Base-by-base conservation (phyloP, 1,140 invertebrate genomes). In the Drosophila ercepeae region DNA sequence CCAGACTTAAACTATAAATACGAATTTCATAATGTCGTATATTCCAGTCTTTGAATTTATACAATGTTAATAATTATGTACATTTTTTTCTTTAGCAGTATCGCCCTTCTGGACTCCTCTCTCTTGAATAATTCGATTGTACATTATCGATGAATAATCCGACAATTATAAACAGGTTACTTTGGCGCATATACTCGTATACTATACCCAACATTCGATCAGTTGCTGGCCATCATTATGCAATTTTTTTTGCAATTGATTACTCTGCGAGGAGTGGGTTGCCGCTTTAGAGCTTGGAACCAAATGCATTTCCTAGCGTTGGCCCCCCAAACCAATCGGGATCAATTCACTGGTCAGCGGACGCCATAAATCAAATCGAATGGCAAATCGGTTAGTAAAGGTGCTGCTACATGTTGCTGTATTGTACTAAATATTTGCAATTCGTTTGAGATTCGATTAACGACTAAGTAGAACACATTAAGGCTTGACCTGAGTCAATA, bases 91-190 rank as follows among this genome's bases (percentile, higher is more conserved):
- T 23, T 9, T 9, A 27, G 18, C 29, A 44, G 36, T 14, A 14
- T 59, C 41, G 13, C 64, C 8, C 32, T 7, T 27, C 21, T 4
- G 25, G 14, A 39, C 13, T 45, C 18, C 14, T 25, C 36, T 69
- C 11, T 14, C 13, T 36, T 14, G 14, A 5, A 39, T 0, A 27
- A 36, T 60, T 64, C 13, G 42, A 61, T 48, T 64, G 41, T 23
- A 19, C 60, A 60, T 48, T 60, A 45, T n/a, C 32, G 55, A 71
- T 71, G 68, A 71, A 51, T 72, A 54, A 53, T 72, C 36, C 19
- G n/a, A 16, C 69, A 54, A 72, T 73, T 73, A 72, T 36, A 72
- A 73, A 73, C 69, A 16, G 68, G 69, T 73, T 73, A 19, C 21
- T 36, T 36, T 9, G 11, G 18, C 34, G 44, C 23, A 34, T 46